Conservation (phyloP, 2,888 invertebrate species). For the Chloromyia formosa region DNA sequence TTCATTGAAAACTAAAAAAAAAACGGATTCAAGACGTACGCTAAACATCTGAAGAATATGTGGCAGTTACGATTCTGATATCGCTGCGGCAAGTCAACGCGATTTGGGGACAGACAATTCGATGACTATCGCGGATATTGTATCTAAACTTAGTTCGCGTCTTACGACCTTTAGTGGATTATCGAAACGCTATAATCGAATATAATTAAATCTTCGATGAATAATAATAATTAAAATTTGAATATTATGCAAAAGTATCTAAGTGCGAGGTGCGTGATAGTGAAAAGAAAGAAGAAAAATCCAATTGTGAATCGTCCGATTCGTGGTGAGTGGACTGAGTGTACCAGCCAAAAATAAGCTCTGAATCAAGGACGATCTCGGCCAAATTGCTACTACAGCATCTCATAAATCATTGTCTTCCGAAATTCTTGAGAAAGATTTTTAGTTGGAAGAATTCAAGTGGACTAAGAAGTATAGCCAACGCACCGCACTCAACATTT, state of each 20-base stretch:
- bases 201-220: too few species aligned
- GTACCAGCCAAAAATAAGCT: conserved; percentile 34
- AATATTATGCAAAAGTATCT: neutral
- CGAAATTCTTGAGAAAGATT: neutral
- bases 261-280: neutral
- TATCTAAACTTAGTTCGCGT: too few species aligned
- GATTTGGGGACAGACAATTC: neutral
- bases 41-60: conserved; percentile 6
- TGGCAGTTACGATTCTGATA: conserved; percentile 46
- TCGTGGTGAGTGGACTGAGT: neutral
- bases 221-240: neutral
- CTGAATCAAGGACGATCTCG: conserved; percentile 30
- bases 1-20: neutral
- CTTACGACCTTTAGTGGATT: neutral
- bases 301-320: neutral
- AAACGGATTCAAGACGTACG: neutral
- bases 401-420: conserved; percentile 22
- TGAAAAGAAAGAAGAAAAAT: conserved; percentile 20
- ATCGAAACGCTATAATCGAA: neutral
- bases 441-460: conserved; percentile 17
- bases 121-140: conserved; percentile 5
- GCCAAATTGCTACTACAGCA: neutral
- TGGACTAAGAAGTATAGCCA: neutral
- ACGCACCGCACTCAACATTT: conserved; percentile 4
- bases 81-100: conserved; percentile 38